A percentile compares a stretch with the other conserved stretches of the same genome.
Conservation (phyloP, 2,888 invertebrate species). For the Dolichomitus sp. region DNA sequence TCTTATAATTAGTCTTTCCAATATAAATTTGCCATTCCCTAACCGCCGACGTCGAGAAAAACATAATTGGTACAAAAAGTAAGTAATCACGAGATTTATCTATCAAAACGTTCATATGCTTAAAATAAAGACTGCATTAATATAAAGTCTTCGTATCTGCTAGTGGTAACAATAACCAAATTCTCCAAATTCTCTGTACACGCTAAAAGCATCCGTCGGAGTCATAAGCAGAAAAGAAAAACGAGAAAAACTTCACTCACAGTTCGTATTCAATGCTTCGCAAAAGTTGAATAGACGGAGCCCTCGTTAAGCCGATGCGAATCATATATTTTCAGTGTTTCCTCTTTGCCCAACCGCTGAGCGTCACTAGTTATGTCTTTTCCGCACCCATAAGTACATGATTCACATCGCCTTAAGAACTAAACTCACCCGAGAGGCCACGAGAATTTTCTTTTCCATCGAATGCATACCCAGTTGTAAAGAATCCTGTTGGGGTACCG, state of each 20-base stretch:
- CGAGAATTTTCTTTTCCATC: slow-evolving; percentile 3
- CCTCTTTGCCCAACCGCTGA: background rate
- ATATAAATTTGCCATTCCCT: too few species aligned
- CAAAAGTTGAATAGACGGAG: background rate
- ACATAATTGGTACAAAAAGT: too few species aligned
- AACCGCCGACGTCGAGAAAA: too few species aligned
- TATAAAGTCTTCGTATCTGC: background rate
- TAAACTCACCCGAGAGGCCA: background rate
- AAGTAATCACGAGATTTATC: background rate
- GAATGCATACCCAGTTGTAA: slow-evolving; percentile 16
- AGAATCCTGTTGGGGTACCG: background rate
- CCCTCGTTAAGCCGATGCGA: background rate
- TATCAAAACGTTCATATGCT: background rate
- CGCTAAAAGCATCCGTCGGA: background rate
- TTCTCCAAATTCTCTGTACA: background rate
- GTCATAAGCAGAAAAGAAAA: background rate
- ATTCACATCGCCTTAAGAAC: slow-evolving; percentile 3
- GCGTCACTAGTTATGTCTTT: background rate
- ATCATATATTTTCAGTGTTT: background rate
- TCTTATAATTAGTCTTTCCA: too few species aligned
- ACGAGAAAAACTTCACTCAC: slow-evolving; percentile 17
- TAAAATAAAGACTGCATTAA: background rate
- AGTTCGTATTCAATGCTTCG: slow-evolving; percentile 12
- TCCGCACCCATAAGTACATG: background rate
- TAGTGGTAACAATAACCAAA: background rate